Evolutionary conservation across 2,888 invertebrate species (phyloP).

Genomic region (Trachelus tabidus): DNA sequence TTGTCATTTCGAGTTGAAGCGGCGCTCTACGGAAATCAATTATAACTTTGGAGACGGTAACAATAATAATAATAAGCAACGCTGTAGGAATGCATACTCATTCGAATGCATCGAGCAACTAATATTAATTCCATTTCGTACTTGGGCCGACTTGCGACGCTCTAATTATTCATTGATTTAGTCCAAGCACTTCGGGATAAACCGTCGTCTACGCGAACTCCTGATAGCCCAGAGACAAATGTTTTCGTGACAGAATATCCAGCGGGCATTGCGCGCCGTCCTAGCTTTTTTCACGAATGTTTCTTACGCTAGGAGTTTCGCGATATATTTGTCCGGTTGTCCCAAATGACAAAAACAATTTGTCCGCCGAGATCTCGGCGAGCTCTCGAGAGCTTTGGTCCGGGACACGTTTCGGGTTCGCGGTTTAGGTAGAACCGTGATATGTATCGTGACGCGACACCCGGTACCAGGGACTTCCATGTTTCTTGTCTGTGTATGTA

Average conservation of each 20-base stretch:
- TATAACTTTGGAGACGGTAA: constrained; percentile 42
- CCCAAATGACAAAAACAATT: not conserved
- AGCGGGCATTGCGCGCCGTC: not conserved
- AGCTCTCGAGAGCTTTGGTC: not conserved
- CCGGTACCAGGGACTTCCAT: not conserved
- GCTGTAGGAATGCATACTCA: constrained; percentile 13
- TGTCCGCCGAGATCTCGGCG: not conserved
- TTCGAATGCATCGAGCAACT: constrained; percentile 7
- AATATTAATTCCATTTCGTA: constrained; percentile 5
- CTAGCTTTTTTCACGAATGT: not conserved
- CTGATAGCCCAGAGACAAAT: not conserved
- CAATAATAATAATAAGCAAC: constrained; percentile 20
- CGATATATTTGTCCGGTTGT: not conserved
- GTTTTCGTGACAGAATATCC: not conserved
- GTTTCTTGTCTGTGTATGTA: not conserved
- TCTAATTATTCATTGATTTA: constrained; percentile 8
- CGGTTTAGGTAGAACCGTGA: constrained; percentile 46
- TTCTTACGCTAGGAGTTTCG: not conserved
- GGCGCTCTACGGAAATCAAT: constrained; percentile 42
- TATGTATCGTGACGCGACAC: constrained; percentile 5
- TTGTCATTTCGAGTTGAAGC: constrained; percentile 37
- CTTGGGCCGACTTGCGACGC: not conserved
- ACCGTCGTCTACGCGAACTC: not conserved
- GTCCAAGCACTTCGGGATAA: not conserved
- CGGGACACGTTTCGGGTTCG: constrained; percentile 37